A percentile compares a stretch with the other conserved stretches of the same genome.
Conservation (phyloP, 2,888 invertebrate species). For the Drosophila helvetica region DNA sequence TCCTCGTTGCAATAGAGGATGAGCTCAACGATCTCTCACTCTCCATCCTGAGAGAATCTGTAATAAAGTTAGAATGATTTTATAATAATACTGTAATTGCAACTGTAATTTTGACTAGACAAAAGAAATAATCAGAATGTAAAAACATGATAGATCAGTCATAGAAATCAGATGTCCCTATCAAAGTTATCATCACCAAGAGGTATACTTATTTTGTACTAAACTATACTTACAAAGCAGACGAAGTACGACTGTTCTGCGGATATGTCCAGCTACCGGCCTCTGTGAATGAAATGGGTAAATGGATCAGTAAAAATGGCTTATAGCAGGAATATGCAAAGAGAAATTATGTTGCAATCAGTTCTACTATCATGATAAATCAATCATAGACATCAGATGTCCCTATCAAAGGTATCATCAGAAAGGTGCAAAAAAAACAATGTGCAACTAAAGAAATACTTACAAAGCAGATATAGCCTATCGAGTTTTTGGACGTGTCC, state of each 20-base stretch:
- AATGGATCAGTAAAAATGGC: background rate
- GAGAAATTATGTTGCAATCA: constrained; percentile 4
- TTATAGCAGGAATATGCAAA: too few relatives aligned
- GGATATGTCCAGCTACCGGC: too few relatives aligned
- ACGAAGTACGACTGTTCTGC: too few relatives aligned
- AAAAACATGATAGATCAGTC: constrained; percentile 40
- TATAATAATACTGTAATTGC: background rate
- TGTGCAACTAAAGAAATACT: too few relatives aligned
- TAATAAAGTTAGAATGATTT: background rate
- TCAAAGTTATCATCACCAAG: constrained; percentile 47
- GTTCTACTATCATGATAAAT: constrained; percentile 52
- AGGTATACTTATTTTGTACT: too few relatives aligned
- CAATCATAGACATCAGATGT: constrained; percentile 57
- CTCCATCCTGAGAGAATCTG: background rate
- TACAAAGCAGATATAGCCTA: background rate
- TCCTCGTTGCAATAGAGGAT: background rate
- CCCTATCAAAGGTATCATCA: constrained; percentile 44
- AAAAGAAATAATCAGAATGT: background rate
- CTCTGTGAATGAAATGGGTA: background rate
- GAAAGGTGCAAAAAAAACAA: too few relatives aligned
- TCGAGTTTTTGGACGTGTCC: background rate
- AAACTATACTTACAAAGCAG: too few relatives aligned
- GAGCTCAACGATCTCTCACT: background rate
- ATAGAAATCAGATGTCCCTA: constrained; percentile 59
- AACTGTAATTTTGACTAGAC: background rate